Evolutionary conservation across 2,113 vertebrate genomes (phyloP), one percentile per base, ranked within the genome.

Genomic region (Speoplatyrhinus poulsoni): DNA sequence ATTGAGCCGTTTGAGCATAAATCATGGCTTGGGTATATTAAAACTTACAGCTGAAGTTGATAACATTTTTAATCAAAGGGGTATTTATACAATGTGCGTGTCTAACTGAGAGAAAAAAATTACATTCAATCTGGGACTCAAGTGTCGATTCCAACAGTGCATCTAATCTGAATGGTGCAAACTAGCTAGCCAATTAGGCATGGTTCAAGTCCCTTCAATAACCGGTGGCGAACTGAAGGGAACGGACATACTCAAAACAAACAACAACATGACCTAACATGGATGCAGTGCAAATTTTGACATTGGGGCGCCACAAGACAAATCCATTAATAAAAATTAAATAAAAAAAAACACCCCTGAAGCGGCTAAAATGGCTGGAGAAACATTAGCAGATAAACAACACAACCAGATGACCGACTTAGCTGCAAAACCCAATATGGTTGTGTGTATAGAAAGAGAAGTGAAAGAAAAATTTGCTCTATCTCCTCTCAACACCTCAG

Each of bases 381-480:
- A 71, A 81, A 69, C 61, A 26, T 26, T 26, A 26, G 26, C 26
- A 60, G 66, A 55, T 63, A 32, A 65, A 64, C 55, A 17, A 68
- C 68, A 71, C 66, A 68, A 78, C 70, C 71, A 46, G 79, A 63
- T 72, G 68, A 69, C 76, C 77, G 58, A 33, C 73, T 76, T 76
- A 76, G 78, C 76, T 75, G 66, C 73, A 83, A 82, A 87, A 87
- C 83, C 82, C 68, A 87, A 85, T 88, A 81, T 19, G 5, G 65
- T 53, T 76, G 72, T 79, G 26, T 26, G 26, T 84, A 80, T 69
- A 81, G 82, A 88, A 83, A 82, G 85, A 88, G 86, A 90, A 90
- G 78, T 83, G 82, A 91, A 87, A 88, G 81, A 90, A 78, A 89
- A 82, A 86, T 89, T 83, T 85, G 82, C 81, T 83, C 74, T 76